Evolutionary conservation across 2,113 vertebrate genomes (phyloP), one percentile per base, ranked within the genome.

Genomic region (Malurus cyaneus): DNA sequence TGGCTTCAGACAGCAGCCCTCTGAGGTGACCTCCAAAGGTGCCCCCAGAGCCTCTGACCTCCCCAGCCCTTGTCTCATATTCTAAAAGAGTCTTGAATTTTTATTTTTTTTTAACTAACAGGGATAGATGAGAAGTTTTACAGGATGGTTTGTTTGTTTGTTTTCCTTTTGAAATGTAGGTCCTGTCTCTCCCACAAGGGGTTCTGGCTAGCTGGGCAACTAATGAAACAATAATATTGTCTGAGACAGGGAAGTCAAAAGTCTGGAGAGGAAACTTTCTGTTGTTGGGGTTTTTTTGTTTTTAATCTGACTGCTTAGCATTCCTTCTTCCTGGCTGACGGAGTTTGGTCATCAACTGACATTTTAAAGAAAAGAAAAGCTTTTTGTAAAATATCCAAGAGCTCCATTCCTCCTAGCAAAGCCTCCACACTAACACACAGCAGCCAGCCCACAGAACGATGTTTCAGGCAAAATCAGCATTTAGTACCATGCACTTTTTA

Each of bases 201-300:
- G n/a, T 65, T 82, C 83, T 89, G 47, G 18, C 44, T 80, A 89
- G 62, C 84, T 52, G 67, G 54, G 44, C 49, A 79, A 29, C 70
- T 87, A 92, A 85, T 69, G 70, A 77, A 91, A 95, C 41, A 85
- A 59, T 76, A 89, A 85, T 28, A 87, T 42, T 89, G 31, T 74
- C 62, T 3, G 23, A 93, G 42, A 85, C 3, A 8, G 49, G 54
- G 81, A 39, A 89, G 25, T 78, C 59, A 69, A 88, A 88, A 93
- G 25, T 54, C 41, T 70, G 66, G 29, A 69, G n/a, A 47, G 46
- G 41, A 20, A 80, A 73, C 7, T 31, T 36, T 36, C 36, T 36
- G 36, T 36, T 36, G 36, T 36, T 36, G 36, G 36, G 36, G 36
- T 36, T 36, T 29, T 54, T 57, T 77, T 80, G 7, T 9, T 78